Conservation (phyloP, 2,113 vertebrate genomes). For the Halichoeres trimaculatus region DNA sequence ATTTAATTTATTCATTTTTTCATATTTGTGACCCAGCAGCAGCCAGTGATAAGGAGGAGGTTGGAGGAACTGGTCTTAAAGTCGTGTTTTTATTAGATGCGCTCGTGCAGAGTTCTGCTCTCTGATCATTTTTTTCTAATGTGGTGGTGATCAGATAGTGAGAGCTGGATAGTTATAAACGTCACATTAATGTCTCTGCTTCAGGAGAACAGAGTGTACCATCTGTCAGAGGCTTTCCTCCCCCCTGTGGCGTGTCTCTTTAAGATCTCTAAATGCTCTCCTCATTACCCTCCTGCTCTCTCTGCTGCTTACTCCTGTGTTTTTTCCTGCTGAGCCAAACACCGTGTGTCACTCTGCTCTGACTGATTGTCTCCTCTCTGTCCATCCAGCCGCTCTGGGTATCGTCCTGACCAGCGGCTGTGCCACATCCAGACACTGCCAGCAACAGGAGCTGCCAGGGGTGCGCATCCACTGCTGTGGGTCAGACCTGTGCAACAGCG, state of each 20-base stretch:
- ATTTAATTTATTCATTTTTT: too few species aligned
- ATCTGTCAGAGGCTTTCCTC: constrained; percentile 18
- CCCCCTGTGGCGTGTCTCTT: constrained; percentile 28
- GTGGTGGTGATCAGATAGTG: too few species aligned
- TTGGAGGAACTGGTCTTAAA: too few species aligned
- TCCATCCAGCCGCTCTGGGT: constrained; percentile 86
- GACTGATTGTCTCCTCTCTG: constrained; percentile 33
- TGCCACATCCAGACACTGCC: constrained; percentile 92
- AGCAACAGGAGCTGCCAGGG: constrained; percentile 91
- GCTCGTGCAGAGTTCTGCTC: too few species aligned
- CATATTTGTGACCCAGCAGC: too few species aligned
- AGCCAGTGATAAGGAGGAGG: too few species aligned
- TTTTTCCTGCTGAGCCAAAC: constrained; percentile 74
- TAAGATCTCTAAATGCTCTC: constrained; percentile 49
- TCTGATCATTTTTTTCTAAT: too few species aligned
- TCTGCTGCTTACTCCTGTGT: constrained; percentile 70
- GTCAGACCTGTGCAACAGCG: constrained; percentile 85
- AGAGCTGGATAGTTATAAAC: too few species aligned
- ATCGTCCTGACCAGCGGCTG: constrained; percentile 91
- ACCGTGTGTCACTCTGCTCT: constrained; percentile 61
- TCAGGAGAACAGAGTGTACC: constrained; percentile 10
- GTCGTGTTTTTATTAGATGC: too few species aligned
- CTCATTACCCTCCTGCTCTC: constrained; percentile 70
- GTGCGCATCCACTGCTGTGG: constrained; percentile 91
- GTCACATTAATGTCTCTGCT: too few species aligned